Percentiles rank a stretch among this genome's conserved stretches.
Conservation (phyloP, 23 tunicate genomes). For the Phallusia fumigata region DNA sequence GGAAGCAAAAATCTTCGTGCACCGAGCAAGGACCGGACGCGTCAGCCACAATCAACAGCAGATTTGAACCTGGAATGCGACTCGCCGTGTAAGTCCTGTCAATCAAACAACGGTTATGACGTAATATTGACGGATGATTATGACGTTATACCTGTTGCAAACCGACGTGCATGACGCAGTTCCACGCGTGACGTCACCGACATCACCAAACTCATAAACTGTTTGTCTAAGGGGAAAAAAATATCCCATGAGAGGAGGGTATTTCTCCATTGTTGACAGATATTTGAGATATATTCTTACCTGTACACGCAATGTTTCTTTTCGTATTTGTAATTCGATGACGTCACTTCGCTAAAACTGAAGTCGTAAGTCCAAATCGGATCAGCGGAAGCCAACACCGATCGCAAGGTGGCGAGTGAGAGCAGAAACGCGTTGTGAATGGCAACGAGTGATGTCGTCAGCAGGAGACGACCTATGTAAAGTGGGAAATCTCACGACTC, state of each 20-base stretch:
- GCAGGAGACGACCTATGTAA: background rate
- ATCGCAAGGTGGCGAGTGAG: slow-evolving; percentile 2
- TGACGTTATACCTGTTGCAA: background rate
- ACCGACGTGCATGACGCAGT: background rate
- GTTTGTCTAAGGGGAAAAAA: background rate
- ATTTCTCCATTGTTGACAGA: background rate
- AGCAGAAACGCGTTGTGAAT: background rate
- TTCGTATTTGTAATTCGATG: background rate
- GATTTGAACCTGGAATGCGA: slow-evolving; percentile 24
- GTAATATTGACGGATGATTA: background rate
- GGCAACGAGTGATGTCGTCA: background rate
- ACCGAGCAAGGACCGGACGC: background rate
- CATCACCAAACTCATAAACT: background rate
- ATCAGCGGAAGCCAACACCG: background rate
- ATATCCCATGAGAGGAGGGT: background rate
- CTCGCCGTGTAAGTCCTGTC: slow-evolving; percentile 27
- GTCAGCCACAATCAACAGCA: slow-evolving; percentile 26
- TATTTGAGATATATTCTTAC: background rate
- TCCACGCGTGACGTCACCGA: background rate
- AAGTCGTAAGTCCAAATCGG: background rate
- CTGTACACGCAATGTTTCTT: background rate
- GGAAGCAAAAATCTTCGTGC: background rate
- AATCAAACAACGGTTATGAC: background rate
- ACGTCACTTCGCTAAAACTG: background rate
- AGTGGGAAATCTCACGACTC: too few relatives aligned